Conservation (phyloP, 2,888 invertebrate genomes). For the Rutpela maculata region DNA sequence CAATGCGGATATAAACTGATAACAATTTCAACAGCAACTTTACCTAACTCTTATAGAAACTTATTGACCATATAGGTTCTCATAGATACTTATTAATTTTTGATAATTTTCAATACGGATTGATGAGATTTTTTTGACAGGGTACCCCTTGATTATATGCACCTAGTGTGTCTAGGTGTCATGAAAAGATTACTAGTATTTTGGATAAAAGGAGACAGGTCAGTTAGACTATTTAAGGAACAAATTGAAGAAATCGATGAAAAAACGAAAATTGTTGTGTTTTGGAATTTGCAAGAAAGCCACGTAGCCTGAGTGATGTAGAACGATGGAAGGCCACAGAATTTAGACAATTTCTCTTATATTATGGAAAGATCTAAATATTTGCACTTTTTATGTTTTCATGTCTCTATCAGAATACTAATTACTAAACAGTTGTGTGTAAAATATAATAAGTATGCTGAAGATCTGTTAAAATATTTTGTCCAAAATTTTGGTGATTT, state of each 20-base stretch:
- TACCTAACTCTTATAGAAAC: too few relatives aligned
- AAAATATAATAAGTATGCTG: slow-evolving; percentile 23
- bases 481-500: slow-evolving; percentile 24
- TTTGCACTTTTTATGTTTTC: slow-evolving; percentile 26
- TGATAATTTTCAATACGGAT: too few relatives aligned
- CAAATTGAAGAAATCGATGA: slow-evolving; percentile 20
- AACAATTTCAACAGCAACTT: too few relatives aligned
- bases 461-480: slow-evolving; percentile 31
- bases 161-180: slow-evolving; percentile 16
- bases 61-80: too few relatives aligned
- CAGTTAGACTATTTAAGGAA: slow-evolving; percentile 22
- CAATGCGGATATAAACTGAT: too few relatives aligned
- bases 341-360: slow-evolving; percentile 28
- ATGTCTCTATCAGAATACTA: slow-evolving; percentile 36
- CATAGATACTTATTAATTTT: too few relatives aligned
- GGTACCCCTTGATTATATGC: neutral
- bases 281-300: slow-evolving; percentile 25
- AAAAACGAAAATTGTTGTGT: neutral
- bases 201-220: slow-evolving; percentile 16
- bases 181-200: slow-evolving; percentile 25
- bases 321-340: slow-evolving; percentile 33
- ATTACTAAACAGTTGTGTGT: neutral
- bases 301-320: slow-evolving; percentile 20
- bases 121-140: too few relatives aligned
- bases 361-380: slow-evolving; percentile 22